These are phyloP conservation scores for Myotis daubentonii DNA, from an alignment of 2,797 vertebrate genomes.

Conservation along the genomic window DNA sequence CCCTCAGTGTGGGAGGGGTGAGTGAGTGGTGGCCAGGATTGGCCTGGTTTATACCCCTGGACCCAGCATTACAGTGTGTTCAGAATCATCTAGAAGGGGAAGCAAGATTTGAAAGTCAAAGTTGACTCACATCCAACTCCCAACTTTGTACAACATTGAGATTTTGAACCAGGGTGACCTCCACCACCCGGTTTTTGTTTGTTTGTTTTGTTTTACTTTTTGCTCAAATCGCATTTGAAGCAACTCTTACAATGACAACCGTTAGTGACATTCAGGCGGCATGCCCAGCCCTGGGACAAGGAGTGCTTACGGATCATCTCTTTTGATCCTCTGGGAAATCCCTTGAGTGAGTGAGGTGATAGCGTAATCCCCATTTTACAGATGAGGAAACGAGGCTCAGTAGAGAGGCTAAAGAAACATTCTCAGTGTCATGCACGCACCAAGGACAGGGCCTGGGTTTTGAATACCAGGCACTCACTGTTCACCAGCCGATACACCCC, in stretches of 20 bases:
- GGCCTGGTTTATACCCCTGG: neutral
- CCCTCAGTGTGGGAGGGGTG: fast-evolving
- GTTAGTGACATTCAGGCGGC: neutral
- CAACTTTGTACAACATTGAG: neutral
- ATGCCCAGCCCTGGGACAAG: neutral
- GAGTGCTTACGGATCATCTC: neutral
- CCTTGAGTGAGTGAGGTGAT: neutral
- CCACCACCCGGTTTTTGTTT: neutral
- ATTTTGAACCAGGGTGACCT: neutral
- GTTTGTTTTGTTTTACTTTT: neutral
- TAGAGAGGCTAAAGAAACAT: neutral
- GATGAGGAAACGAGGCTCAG: neutral
- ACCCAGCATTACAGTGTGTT: too few relatives aligned
- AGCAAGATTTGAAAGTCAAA: neutral
- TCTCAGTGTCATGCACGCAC: neutral
- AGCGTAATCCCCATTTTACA: neutral
- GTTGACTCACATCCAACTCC: too few relatives aligned
- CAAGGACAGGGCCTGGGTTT: neutral
- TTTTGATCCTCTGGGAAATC: neutral
- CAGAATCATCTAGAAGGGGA: neutral
- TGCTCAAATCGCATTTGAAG: neutral
- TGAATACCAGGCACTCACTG: neutral
- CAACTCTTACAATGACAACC: neutral
- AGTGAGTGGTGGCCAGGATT: neutral
- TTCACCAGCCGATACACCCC: fast-evolving